A percentile compares a stretch with the other conserved stretches of the same genome.
Conservation (phyloP, 1,140 invertebrate species). For the Hypsibius dujardini region DNA sequence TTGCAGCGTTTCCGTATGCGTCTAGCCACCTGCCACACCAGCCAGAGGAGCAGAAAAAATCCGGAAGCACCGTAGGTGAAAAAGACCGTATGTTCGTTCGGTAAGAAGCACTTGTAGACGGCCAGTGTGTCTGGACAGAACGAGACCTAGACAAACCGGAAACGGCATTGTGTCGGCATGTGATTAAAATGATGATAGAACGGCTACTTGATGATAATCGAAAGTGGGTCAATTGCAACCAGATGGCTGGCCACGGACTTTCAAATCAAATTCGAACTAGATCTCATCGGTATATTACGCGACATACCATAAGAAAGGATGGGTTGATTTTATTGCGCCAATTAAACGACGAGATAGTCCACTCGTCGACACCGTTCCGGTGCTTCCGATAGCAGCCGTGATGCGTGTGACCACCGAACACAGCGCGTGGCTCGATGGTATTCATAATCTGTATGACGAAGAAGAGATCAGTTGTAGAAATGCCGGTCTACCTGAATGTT, state of each 20-base stretch:
- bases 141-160: neutral
- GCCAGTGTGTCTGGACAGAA: neutral
- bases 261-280: no score
- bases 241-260: no score
- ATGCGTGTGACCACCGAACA: conserved; percentile 4
- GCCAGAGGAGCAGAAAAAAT: no score
- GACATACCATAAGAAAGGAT: conserved; percentile 6
- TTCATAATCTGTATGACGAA: neutral
- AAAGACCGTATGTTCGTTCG: neutral
- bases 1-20: no score
- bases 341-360: conserved; percentile 1
- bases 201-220: no score
- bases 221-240: no score
- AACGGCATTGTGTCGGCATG: neutral
- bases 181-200: neutral
- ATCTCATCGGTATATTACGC: neutral
- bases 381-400: conserved; percentile 4
- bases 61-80: neutral
- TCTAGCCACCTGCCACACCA: no score
- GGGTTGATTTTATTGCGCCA: neutral
- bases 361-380: neutral
- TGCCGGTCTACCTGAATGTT: neutral
- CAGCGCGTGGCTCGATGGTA: neutral
- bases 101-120: neutral
- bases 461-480: neutral